Evolutionary conservation across 1,140 invertebrate genomes (phyloP), one percentile per base, ranked within the genome.

Genomic region (Planococcus citri): DNA sequence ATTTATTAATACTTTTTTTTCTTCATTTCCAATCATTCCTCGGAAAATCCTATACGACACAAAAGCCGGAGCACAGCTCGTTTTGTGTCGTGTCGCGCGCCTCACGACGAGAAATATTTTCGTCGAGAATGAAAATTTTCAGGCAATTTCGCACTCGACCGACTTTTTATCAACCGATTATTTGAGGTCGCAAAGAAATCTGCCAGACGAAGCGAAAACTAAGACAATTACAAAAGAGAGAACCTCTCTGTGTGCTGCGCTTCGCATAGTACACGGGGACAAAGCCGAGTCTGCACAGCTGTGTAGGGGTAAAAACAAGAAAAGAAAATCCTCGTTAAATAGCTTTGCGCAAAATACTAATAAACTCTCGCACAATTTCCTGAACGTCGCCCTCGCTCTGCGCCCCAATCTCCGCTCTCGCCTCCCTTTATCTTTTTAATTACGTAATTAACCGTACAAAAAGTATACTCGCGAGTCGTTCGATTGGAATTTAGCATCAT

Each of bases 131-230:
- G 41, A 51, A 51, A 51, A 51, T 51, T 51, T 20, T 51, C 41
- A 20, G n/a, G 41, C n/a, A 51, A 51, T 51, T 51, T 51, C 41
- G 41, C 41, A 51, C 41, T 51, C 41, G 41, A 51, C 12, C 41
- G 41, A 51, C 17, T 51, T 51, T 51, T 51, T 51, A 51, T 51
- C 17, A 51, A 51, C 41, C 41, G 41, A 51, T 51, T 51, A 51
- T 51, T 51, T 51, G 41, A 51, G 41, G 41, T 51, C 41, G 41
- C 41, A 20, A 51, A 51, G 12, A 51, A 51, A 51, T 51, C 41
- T 51, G n/a, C 12, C 41, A 51, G 41, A 51, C 41, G 41, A 51
- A 51, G 41, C 41, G 41, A 51, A 51, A 51, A 51, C 41, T 51
- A 51, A 51, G 41, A 51, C 41, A 51, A 51, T 51, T 51, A 51